Evolutionary conservation across 2,797 vertebrate species (phyloP).

Genomic region (Pantherophis vulpinus): DNA sequence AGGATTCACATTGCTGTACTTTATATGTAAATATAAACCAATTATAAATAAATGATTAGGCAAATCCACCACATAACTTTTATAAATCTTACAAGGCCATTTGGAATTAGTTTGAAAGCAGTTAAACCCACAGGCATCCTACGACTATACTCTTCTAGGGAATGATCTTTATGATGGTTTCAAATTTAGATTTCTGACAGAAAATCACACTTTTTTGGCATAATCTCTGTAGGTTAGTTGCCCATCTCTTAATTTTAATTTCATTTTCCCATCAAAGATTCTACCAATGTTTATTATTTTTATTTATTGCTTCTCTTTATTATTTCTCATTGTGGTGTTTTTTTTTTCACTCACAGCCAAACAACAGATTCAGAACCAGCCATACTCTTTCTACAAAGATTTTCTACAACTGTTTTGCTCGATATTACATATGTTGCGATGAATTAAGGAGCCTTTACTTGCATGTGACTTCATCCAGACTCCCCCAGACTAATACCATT

Average conservation of each 20-base stretch:
- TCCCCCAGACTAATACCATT: neutral
- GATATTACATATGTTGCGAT: neutral
- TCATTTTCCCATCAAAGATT: neutral
- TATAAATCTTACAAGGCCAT: slow-evolving; percentile 25
- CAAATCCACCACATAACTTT: slow-evolving; percentile 21
- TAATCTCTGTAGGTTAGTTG: neutral
- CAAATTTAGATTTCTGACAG: neutral
- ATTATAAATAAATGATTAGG: neutral
- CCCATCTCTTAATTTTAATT: neutral
- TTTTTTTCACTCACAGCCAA: slow-evolving; percentile 16
- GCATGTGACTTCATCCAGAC: neutral
- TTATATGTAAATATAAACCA: neutral
- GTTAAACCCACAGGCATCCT: neutral
- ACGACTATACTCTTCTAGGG: neutral
- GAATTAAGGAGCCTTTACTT: neutral
- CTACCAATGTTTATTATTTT: accelerated
- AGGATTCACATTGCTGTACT: neutral
- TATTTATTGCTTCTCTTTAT: slow-evolving; percentile 1
- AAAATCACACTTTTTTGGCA: neutral
- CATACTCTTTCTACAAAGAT: neutral
- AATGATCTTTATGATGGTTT: neutral
- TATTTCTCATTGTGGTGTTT: neutral
- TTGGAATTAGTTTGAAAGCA: slow-evolving; percentile 49
- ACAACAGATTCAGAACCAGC: neutral
- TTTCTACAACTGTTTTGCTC: neutral